Conservation (phyloP, 2,113 vertebrate species). For the Salvator merianae region DNA sequence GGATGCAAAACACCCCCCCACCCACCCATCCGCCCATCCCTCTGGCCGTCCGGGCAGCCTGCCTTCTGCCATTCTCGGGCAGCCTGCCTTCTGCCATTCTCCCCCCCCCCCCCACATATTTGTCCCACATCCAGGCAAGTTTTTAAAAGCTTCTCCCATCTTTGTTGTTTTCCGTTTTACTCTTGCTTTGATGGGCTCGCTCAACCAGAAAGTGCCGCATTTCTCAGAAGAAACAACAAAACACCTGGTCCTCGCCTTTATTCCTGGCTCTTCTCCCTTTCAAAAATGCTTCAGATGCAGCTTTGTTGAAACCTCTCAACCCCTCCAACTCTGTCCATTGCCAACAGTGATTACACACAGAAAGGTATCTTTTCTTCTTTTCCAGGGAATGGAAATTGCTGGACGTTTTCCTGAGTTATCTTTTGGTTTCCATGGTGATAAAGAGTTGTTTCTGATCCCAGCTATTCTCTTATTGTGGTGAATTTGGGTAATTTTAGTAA, state of each 20-base stretch:
- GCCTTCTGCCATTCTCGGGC: neutral
- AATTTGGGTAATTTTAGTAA: slow-evolving; percentile 74
- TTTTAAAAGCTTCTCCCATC: neutral
- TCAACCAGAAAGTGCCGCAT: neutral
- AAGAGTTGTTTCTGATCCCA: slow-evolving; percentile 74
- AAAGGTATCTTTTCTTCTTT: slow-evolving; percentile 39
- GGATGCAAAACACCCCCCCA: too few relatives aligned
- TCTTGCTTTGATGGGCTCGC: neutral
- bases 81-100: too few relatives aligned
- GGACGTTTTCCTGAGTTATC: slow-evolving; percentile 67
- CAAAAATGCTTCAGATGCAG: neutral
- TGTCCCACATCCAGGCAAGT: too few relatives aligned
- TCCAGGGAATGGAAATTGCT: slow-evolving; percentile 27
- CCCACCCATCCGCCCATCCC: too few relatives aligned
- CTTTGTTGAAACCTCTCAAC: neutral
- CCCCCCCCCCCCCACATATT: too few relatives aligned
- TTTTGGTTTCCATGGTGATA: slow-evolving; percentile 75
- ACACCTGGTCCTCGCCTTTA: neutral
- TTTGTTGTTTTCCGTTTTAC: neutral
- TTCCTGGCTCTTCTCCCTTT: neutral
- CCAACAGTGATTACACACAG: neutral
- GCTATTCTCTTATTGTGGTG: slow-evolving; percentile 65
- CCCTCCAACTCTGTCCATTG: neutral
- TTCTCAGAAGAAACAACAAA: neutral
- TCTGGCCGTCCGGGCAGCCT: too few relatives aligned